Evolutionary conservation across 2,888 invertebrate species (phyloP).

Genomic region (Nudaria mundana): DNA sequence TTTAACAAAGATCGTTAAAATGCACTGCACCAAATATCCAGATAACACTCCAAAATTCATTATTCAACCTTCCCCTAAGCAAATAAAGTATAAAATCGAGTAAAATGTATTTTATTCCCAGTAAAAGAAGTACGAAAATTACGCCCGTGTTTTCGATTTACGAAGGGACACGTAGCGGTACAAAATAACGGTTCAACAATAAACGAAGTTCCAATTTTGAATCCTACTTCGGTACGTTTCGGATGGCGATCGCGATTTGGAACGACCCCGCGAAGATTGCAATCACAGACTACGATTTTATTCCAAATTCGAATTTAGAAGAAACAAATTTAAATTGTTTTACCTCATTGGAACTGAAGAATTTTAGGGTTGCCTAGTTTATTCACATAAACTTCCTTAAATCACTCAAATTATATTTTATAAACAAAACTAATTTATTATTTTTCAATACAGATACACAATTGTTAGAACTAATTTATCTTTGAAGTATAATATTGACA

Average conservation of each 20-base stretch:
- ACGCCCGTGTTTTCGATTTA: conserved; percentile 49
- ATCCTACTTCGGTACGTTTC: conserved; percentile 42
- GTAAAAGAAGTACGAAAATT: conserved; percentile 20
- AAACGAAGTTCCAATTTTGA: conserved; percentile 54
- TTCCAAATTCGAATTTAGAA: conserved; percentile 35
- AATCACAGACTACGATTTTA: conserved; percentile 36
- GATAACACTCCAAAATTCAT: neutral
- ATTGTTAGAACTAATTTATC: conserved; percentile 14
- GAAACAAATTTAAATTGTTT: conserved; percentile 29
- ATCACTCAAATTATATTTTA: no score
- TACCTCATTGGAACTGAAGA: conserved; percentile 37
- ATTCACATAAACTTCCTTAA: no score
- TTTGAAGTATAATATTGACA: no score
- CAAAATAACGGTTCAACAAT: conserved; percentile 65
- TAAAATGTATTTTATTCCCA: neutral
- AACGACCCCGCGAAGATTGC: conserved; percentile 45
- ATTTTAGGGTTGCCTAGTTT: no score
- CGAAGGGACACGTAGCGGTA: conserved; percentile 71
- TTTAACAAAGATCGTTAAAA: conserved; percentile 34
- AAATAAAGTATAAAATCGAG: conserved; percentile 13
- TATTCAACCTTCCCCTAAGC: neutral
- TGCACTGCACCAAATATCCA: conserved; percentile 23
- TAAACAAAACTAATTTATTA: no score
- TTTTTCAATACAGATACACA: conserved; percentile 1
- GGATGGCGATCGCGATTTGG: conserved; percentile 41